Evolutionary conservation across 2,797 vertebrate genomes (phyloP).

Genomic region (Pseudocheirus occidentalis): DNA sequence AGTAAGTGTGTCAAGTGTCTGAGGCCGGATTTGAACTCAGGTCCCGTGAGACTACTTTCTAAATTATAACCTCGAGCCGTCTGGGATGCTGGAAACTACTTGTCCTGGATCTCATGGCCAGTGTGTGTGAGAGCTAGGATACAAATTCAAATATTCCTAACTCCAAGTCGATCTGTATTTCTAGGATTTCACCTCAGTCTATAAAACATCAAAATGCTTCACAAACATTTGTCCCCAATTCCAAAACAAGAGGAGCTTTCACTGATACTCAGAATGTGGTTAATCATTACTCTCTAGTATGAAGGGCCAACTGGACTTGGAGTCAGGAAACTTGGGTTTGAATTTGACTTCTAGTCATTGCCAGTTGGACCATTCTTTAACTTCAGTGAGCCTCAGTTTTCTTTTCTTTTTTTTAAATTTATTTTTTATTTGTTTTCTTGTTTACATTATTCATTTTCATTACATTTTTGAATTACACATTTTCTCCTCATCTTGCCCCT

Average conservation of each 20-base stretch:
- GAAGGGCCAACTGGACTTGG: neutral
- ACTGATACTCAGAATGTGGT: neutral
- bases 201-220: slow-evolving; percentile 36
- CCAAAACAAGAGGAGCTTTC: slow-evolving; percentile 10
- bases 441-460: too few relatives aligned
- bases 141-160: neutral
- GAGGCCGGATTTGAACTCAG: too few relatives aligned
- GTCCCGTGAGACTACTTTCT: too few relatives aligned
- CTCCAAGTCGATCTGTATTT: neutral
- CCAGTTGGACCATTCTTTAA: too few relatives aligned
- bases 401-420: too few relatives aligned
- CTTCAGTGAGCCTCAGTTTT: too few relatives aligned
- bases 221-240: neutral
- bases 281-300: neutral
- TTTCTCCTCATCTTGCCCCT: too few relatives aligned
- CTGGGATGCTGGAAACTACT: neutral
- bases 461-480: too few relatives aligned
- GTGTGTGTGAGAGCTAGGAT: neutral
- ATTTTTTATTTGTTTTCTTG: too few relatives aligned
- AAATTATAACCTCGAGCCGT: neutral
- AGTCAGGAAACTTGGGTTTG: neutral
- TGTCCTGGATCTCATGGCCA: neutral
- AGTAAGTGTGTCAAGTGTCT: too few relatives aligned
- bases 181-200: neutral
- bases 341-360: neutral